phyloP scores from a whole-genome alignment of 2,797 vertebrate species.

The Ctenopoma multispine region DNA sequence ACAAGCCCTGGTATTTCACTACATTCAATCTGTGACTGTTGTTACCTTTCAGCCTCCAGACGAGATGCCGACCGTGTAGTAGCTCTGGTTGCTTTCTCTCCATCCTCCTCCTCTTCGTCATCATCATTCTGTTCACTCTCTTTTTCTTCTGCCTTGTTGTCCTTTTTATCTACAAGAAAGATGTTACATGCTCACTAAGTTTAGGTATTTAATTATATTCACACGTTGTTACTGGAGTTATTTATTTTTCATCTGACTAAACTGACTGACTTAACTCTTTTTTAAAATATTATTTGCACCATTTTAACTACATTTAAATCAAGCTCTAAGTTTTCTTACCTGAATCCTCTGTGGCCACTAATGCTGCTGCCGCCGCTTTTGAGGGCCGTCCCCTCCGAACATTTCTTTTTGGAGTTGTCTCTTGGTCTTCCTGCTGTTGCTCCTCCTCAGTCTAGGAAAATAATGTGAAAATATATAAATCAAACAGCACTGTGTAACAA shows the following conservation, averaged over 20 bases:
- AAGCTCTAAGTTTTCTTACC: constrained; percentile 48
- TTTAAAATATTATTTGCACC: neutral
- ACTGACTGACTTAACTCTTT: too few relatives aligned
- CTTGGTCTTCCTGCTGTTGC: constrained; percentile 65
- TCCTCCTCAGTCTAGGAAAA: constrained; percentile 62
- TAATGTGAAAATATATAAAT: neutral
- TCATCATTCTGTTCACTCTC: constrained; percentile 80
- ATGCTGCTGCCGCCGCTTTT: constrained; percentile 54
- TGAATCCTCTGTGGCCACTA: constrained; percentile 55
- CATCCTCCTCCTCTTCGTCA: constrained; percentile 82
- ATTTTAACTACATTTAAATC: too few relatives aligned
- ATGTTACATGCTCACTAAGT: neutral
- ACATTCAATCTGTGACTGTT: neutral
- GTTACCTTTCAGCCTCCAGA: constrained; percentile 93
- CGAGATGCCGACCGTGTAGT: constrained; percentile 90
- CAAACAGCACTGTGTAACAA: neutral
- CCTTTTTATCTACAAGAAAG: constrained; percentile 64
- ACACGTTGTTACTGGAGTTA: neutral
- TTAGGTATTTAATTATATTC: neutral
- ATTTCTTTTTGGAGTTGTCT: constrained; percentile 61
- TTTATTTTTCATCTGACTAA: neutral
- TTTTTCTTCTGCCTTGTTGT: constrained; percentile 72
- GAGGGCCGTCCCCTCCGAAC: constrained; percentile 77
- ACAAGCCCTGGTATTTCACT: neutral
- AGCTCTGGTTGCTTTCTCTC: constrained; percentile 85